phyloP scores from a whole-genome alignment of 2,888 invertebrate species.

The Drosophila vallismaia region DNA sequence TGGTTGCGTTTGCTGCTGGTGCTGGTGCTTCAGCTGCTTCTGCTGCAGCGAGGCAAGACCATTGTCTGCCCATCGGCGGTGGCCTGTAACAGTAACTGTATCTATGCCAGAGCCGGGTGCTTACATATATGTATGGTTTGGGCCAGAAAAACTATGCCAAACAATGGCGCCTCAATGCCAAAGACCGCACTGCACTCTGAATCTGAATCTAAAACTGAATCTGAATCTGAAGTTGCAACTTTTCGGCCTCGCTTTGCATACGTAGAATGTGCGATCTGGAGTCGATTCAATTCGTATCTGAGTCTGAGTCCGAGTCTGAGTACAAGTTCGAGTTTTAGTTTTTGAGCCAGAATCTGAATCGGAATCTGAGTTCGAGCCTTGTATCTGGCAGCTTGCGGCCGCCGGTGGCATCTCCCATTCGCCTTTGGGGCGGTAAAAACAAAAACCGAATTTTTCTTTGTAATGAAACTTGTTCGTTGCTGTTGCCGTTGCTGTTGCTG shows the following conservation, averaged over 20 bases:
- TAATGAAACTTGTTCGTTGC: conserved; percentile 67
- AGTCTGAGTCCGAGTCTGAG: not conserved
- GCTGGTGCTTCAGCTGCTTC: conserved; percentile 52
- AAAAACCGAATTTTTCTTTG: conserved; percentile 51
- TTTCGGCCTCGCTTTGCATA: conserved; percentile 10
- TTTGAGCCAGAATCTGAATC: conserved; percentile 6
- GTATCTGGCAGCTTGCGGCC: conserved; percentile 66
- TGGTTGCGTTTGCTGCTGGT: conserved; percentile 46
- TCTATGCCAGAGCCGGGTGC: conserved; percentile 66
- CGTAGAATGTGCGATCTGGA: not conserved
- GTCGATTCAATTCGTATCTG: not conserved
- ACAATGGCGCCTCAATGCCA: conserved; percentile 75
- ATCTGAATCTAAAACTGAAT: conserved; percentile 1
- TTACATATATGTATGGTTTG: conserved; percentile 41
- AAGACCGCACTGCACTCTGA: conserved; percentile 13
- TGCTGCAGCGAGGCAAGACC: conserved; percentile 47
- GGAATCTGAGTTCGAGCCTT: conserved; percentile 27
- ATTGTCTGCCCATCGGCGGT: conserved; percentile 66
- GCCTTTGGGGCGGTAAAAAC: conserved; percentile 9
- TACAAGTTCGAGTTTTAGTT: conserved; percentile 9
- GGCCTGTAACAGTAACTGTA: conserved; percentile 54
- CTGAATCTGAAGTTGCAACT: conserved; percentile 31
- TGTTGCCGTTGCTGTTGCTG: conserved; percentile 19
- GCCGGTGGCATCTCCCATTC: conserved; percentile 19
- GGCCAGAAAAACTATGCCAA: conserved; percentile 65